These are phyloP conservation scores for Eubasilissa regina DNA, from an alignment of 1,140 invertebrate species.

Conservation along the genomic window DNA sequence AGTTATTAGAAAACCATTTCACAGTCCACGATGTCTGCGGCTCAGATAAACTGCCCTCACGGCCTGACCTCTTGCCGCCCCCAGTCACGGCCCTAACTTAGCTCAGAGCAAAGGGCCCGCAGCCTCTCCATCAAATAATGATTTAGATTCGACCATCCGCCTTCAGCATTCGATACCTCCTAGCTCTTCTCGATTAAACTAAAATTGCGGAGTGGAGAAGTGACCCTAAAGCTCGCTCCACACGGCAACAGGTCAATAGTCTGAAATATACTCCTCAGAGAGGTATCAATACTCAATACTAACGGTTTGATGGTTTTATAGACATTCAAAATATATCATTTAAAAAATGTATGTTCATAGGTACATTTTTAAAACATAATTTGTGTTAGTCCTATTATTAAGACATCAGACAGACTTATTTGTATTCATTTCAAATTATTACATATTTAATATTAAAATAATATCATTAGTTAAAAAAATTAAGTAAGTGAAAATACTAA, in stretches of 20 bases:
- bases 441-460: no score
- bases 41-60: background rate
- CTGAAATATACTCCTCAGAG: background rate
- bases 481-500: no score
- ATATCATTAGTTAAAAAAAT: no score
- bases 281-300: no score
- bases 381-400: no score
- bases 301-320: no score
- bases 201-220: constrained; percentile 10
- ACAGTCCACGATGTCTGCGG: background rate
- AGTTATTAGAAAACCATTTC: background rate
- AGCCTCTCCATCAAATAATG: constrained; percentile 33
- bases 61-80: constrained; percentile 22
- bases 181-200: constrained; percentile 17
- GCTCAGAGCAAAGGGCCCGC: background rate
- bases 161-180: constrained; percentile 29
- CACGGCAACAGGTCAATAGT: constrained; percentile 8
- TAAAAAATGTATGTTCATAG: no score
- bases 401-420: no score
- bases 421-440: no score
- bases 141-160: constrained; percentile 30
- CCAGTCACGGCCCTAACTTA: constrained; percentile 10
- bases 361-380: no score
- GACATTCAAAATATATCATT: no score
- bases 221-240: background rate